Base-by-base conservation (phyloP, 2,888 invertebrate genomes). In the Dynastes hyllus region DNA sequence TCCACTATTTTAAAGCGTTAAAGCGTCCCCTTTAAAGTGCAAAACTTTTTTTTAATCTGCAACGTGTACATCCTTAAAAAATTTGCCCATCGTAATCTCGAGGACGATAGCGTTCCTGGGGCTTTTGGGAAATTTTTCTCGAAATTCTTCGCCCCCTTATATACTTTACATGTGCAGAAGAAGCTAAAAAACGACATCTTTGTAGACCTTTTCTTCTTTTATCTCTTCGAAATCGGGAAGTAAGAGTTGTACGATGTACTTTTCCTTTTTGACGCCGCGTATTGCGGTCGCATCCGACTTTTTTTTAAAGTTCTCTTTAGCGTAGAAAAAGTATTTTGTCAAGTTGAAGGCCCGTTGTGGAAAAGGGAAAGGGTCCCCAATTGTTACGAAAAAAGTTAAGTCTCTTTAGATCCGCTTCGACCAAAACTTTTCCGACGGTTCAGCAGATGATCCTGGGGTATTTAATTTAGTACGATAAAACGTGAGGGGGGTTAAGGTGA, bases 381-480 rank as follows among this genome's bases (percentile, higher is more conserved):
- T 69, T 51, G 69, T 45, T 66, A 45, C 45, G 45, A 45, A 8
- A 45, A 5, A 45, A 11, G 45, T 45, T 45, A 45, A 45, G 45
- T 45, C 22, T 67, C 40, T 71, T 5, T 4, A 66, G 55, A n/a
- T 32, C 71, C 29, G 53, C 53, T 55, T 45, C 45, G 55, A 22
- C 55, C 55, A 40, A 63, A 45, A 45, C 45, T 27, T 40, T 69
- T 69, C 22, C 22, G 40, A 11, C 27, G 27, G 22, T 75, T 75
- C 61, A 11, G 73, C 73, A 45, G 61, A 58, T 75, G 40, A 61
- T 75, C 45, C 45, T 16, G 45, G 50, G 13, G 66, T 77, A 69
- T 67, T 77, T 81, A 81, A 81, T 81, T 81, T 80, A 77, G 69
- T 66, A 77, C 77, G 79, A 79, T 81, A 80, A 81, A 81, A 80